Evolutionary conservation across 1,140 invertebrate species (phyloP).

Genomic region (Drosophila melanogaster): DNA sequence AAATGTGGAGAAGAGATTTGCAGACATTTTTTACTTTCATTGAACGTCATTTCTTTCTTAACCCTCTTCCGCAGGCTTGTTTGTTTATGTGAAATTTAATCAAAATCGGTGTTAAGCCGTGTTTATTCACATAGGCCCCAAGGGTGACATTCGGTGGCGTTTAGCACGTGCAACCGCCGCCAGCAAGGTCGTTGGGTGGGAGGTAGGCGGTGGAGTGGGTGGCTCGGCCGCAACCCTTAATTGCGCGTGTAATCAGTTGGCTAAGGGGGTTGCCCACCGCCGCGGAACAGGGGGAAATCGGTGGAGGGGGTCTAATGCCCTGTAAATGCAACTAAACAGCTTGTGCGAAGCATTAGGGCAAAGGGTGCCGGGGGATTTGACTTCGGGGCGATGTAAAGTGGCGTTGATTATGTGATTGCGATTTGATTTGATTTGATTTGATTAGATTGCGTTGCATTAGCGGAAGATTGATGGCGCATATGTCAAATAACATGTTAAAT

Average conservation of each 20-base stretch:
- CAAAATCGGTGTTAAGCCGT: constrained; percentile 68
- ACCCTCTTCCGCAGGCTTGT: neutral
- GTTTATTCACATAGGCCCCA: constrained; percentile 57
- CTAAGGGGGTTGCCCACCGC: constrained; percentile 21
- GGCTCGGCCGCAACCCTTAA: constrained; percentile 70
- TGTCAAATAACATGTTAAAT: constrained; percentile 26
- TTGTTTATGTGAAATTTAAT: constrained; percentile 70
- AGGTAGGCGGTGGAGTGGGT: constrained; percentile 1
- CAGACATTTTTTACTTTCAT: too few relatives aligned
- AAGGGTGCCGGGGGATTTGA: constrained; percentile 19
- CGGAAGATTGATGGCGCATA: constrained; percentile 65
- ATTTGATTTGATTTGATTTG: constrained; percentile 62
- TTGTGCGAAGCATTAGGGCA: constrained; percentile 32
- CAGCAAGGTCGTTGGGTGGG: constrained; percentile 47
- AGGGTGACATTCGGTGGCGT: constrained; percentile 60
- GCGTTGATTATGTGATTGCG: constrained; percentile 65
- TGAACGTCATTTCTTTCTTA: too few relatives aligned
- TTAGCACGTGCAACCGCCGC: constrained; percentile 76
- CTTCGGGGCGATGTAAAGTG: constrained; percentile 27
- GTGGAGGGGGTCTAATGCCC: constrained; percentile 45
- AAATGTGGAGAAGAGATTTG: too few relatives aligned
- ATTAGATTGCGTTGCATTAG: constrained; percentile 64
- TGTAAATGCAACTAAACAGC: constrained; percentile 74
- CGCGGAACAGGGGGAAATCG: neutral
- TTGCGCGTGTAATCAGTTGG: constrained; percentile 72